Conservation (phyloP, 2,797 vertebrate species). For the Vultur gryphus region DNA sequence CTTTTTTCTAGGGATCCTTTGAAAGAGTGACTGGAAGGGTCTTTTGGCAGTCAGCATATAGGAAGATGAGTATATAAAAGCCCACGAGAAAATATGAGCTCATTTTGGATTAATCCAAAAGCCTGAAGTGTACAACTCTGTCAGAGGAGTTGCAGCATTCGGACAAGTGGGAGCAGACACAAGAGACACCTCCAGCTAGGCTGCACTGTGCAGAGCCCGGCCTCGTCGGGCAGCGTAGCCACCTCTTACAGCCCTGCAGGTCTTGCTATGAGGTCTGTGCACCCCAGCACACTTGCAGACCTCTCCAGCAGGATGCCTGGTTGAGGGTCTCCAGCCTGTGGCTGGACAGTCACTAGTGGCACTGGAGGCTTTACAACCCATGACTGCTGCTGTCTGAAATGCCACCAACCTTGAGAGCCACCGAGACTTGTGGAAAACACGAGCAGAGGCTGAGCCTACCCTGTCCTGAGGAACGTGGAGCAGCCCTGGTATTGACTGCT, state of each 20-base stretch:
- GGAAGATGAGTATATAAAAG: neutral
- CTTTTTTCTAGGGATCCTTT: neutral
- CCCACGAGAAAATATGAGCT: neutral
- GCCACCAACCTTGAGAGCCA: neutral
- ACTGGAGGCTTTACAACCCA: neutral
- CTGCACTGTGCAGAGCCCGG: neutral
- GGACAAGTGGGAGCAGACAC: neutral
- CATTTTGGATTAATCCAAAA: neutral
- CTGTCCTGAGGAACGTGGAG: neutral
- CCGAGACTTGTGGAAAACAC: neutral
- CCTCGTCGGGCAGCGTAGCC: accelerated
- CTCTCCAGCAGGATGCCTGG: neutral
- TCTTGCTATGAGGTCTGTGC: neutral
- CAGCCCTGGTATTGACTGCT: neutral
- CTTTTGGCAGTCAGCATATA: neutral
- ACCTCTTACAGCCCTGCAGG: neutral
- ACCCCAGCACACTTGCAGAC: neutral
- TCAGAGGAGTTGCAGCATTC: neutral
- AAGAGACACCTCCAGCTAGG: neutral
- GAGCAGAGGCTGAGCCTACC: neutral
- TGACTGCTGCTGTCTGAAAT: neutral
- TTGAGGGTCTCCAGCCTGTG: neutral
- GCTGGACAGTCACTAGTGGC: neutral
- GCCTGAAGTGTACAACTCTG: neutral
- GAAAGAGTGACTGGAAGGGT: neutral